These are phyloP conservation scores for Ricordea florida DNA, from an alignment of 92 coral and sea anemone genomes.

Conservation along the genomic window DNA sequence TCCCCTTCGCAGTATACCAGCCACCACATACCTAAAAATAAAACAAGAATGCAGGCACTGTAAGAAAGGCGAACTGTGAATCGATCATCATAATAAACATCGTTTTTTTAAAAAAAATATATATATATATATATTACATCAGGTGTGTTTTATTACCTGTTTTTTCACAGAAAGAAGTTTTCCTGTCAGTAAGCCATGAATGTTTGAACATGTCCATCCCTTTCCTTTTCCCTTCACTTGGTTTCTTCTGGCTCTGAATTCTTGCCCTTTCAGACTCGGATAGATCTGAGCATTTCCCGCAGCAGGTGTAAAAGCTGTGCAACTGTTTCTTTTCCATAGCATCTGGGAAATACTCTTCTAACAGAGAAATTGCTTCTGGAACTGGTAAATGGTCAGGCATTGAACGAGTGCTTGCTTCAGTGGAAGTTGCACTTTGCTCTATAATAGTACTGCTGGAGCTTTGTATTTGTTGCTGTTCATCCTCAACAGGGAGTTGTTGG, in stretches of 20 bases:
- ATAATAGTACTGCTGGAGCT: constrained; percentile 12
- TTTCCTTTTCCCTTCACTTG: constrained; percentile 21
- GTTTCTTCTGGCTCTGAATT: constrained; percentile 26
- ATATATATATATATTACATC: not conserved
- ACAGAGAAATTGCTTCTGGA: constrained; percentile 25
- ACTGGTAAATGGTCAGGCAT: not conserved
- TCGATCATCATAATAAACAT: not conserved
- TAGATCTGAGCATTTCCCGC: constrained; percentile 18
- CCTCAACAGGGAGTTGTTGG: constrained; percentile 8
- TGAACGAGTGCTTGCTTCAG: constrained; percentile 7
- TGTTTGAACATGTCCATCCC: constrained; percentile 8
- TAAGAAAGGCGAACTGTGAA: no score
- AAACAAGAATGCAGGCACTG: not conserved
- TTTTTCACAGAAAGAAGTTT: not conserved
- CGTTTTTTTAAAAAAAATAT: not conserved
- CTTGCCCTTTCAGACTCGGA: constrained; percentile 8
- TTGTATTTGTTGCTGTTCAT: constrained; percentile 12
- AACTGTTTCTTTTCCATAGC: constrained; percentile 28
- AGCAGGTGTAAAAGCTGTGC: constrained; percentile 18
- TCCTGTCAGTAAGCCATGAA: constrained; percentile 12
- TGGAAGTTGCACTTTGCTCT: not conserved
- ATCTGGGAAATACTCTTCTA: constrained; percentile 3
- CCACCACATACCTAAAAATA: constrained; percentile 14
- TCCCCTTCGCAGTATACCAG: constrained; percentile 14
- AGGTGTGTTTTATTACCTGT: not conserved